Evolutionary conservation across 1,140 invertebrate species (phyloP).

Genomic region (Leucophenga varia): DNA sequence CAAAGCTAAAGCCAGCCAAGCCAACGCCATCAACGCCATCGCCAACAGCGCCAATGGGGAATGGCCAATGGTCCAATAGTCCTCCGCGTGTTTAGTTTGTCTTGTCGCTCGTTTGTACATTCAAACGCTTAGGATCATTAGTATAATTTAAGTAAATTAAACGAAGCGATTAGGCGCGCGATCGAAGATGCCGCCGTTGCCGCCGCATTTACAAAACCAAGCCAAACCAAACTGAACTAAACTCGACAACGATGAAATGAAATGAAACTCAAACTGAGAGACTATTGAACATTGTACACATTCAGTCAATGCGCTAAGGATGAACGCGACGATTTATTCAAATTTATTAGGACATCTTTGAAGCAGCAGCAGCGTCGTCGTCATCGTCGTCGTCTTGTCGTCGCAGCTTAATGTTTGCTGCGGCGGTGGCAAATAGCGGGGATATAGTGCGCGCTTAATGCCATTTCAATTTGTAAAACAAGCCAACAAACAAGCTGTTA

Average conservation of each 20-base stretch:
- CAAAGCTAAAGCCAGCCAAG: conserved; percentile 18
- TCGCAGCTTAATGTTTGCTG: not conserved
- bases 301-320: not conserved
- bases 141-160: conserved; percentile 56
- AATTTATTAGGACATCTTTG: conserved; percentile 54
- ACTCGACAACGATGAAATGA: no score
- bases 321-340: conserved; percentile 50
- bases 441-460: conserved; percentile 4
- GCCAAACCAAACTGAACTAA: no score
- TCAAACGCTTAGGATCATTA: conserved; percentile 52
- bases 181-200: conserved; percentile 6
- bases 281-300: not conserved
- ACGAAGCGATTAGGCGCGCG: conserved; percentile 53
- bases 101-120: no score
- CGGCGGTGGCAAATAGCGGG: not conserved
- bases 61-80: no score
- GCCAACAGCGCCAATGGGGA: no score
- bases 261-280: no score
- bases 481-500: conserved; percentile 53
- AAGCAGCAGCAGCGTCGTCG: no score
- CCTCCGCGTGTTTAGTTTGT: no score
- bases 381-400: conserved; percentile 3
- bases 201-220: not conserved
- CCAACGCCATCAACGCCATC: no score
- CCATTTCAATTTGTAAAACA: conserved; percentile 56